phyloP scores from a whole-genome alignment of 2,113 vertebrate species.

The Alosa alosa region DNA sequence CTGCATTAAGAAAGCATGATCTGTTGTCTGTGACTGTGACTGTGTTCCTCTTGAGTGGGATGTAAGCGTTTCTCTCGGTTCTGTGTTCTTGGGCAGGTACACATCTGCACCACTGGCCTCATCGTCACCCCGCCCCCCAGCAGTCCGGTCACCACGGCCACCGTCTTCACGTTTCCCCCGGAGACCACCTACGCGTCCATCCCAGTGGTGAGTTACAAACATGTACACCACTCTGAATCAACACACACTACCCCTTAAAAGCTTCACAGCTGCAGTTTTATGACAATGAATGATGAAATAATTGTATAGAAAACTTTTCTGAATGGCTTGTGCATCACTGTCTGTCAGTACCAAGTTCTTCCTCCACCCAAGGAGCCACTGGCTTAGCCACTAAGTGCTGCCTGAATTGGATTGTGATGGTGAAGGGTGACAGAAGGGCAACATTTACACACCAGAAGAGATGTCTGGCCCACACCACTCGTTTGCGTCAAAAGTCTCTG shows the following conservation, averaged over 20 bases:
- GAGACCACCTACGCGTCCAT: conserved; percentile 85
- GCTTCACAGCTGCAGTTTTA: background rate
- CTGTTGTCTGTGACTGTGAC: too few species aligned
- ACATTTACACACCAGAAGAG: background rate
- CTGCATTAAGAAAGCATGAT: background rate
- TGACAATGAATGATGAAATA: background rate
- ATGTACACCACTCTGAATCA: background rate
- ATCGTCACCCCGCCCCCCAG: conserved; percentile 97
- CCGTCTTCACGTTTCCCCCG: conserved; percentile 90
- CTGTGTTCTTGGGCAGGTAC: conserved; percentile 77
- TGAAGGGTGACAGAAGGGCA: too few species aligned
- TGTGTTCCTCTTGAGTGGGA: background rate
- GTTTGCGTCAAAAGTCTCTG: background rate
- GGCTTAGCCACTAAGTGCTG: background rate
- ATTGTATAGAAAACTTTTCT: background rate
- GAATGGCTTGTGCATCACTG: background rate
- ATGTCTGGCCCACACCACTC: background rate
- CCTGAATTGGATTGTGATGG: background rate
- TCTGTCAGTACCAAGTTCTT: background rate
- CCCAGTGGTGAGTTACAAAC: conserved; percentile 66
- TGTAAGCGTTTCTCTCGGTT: conserved; percentile 34
- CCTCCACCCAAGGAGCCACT: background rate
- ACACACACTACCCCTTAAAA: background rate
- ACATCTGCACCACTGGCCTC: conserved; percentile 92
- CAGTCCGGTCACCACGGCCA: conserved; percentile 91